Evolutionary conservation across 2,797 vertebrate species (phyloP).

Genomic region (Muscicapa striata): DNA sequence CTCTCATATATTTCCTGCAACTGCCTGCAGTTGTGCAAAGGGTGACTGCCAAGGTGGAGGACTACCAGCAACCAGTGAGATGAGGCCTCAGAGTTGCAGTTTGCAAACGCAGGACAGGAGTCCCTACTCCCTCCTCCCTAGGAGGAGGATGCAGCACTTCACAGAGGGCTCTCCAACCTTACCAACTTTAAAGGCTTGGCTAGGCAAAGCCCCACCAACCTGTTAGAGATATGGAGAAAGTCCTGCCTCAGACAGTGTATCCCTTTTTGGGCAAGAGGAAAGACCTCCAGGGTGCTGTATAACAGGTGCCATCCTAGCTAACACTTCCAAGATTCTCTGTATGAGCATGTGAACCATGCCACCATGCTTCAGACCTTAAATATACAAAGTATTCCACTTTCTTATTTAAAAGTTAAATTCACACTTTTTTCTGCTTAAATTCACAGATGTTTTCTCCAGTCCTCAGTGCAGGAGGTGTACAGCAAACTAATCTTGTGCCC

Average conservation of each 20-base stretch:
- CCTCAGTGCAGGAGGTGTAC: not conserved
- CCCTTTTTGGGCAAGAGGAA: not conserved
- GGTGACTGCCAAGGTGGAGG: not conserved
- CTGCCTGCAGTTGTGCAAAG: not conserved
- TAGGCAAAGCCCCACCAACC: not conserved
- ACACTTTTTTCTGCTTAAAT: not conserved
- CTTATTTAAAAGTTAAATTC: not conserved
- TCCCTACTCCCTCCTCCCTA: not conserved
- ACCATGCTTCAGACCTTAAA: not conserved
- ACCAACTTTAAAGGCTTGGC: not conserved
- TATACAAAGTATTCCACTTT: not conserved
- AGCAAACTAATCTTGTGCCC: not conserved
- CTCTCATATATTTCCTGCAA: not conserved
- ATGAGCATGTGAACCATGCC: not conserved
- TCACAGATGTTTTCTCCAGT: not conserved
- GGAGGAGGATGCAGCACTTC: not conserved
- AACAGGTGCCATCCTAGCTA: not conserved
- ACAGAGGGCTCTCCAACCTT: not conserved
- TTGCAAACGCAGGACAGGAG: not conserved
- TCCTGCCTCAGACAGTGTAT: not conserved
- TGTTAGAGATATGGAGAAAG: not conserved
- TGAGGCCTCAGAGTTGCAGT: accelerated
- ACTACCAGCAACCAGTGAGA: accelerated
- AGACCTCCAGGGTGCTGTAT: not conserved
- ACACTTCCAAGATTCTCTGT: not conserved